These are phyloP conservation scores for Pteruthius melanotis DNA, from an alignment of 2,113 vertebrate species.

Conservation along the genomic window DNA sequence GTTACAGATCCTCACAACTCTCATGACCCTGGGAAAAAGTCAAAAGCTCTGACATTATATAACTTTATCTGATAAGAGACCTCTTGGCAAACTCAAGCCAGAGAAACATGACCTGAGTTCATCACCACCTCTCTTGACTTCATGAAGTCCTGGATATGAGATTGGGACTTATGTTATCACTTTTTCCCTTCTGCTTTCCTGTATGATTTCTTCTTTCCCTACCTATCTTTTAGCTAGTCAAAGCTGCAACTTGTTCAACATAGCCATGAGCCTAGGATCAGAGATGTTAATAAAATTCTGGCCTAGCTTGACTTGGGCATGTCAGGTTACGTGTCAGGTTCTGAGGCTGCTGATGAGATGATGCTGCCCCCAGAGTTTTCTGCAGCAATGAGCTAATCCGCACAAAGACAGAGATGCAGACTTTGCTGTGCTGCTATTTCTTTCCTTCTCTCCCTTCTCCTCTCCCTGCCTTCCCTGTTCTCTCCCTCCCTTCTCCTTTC, in stretches of 20 bases:
- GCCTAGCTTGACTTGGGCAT: background rate
- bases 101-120: background rate
- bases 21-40: background rate
- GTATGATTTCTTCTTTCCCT: background rate
- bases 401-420: background rate
- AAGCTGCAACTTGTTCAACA: background rate
- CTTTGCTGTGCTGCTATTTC: background rate
- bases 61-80: background rate
- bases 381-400: background rate
- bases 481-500: background rate
- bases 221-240: background rate
- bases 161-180: background rate
- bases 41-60: background rate
- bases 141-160: background rate
- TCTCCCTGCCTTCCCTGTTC: background rate
- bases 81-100: background rate
- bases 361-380: rapidly evolving
- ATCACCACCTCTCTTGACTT: background rate
- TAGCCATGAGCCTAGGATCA: background rate
- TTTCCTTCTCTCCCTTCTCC: background rate
- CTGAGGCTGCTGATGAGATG: background rate
- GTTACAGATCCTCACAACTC: background rate
- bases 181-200: background rate
- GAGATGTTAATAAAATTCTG: background rate
- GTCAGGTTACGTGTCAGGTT: background rate